Evolutionary conservation across 2,888 invertebrate species (phyloP).

Genomic region (Drosophila quinaria): DNA sequence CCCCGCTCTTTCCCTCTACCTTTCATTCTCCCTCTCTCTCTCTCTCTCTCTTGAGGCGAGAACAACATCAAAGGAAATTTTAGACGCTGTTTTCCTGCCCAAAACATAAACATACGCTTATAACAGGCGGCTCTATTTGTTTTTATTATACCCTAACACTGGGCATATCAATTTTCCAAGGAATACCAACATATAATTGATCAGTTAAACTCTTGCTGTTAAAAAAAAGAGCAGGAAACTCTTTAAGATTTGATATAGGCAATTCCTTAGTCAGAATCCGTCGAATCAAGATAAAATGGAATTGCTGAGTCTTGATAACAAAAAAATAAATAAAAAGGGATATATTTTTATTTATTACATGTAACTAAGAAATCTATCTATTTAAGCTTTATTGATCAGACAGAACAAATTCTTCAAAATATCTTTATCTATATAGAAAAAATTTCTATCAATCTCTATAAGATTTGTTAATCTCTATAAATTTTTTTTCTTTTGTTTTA

Average conservation of each 20-base stretch:
- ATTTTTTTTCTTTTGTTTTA: too few species aligned
- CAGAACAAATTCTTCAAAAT: too few species aligned
- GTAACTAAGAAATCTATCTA: too few species aligned
- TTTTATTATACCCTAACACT: conserved; percentile 40
- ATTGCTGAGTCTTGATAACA: too few species aligned
- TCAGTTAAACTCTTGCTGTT: background rate
- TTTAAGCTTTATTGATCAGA: too few species aligned
- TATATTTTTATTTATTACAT: too few species aligned
- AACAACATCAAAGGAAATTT: conserved; percentile 75
- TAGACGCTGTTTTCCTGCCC: conserved; percentile 76
- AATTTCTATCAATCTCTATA: too few species aligned
- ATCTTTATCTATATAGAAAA: background rate
- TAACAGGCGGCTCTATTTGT: conserved; percentile 46
- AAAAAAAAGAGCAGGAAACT: background rate
- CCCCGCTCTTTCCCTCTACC: conserved; percentile 2
- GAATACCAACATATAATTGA: conserved; percentile 9
- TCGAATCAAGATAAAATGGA: too few species aligned
- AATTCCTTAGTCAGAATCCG: background rate
- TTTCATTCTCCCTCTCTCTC: background rate
- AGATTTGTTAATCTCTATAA: too few species aligned
- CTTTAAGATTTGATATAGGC: background rate
- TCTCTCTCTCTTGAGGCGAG: conserved; percentile 32
- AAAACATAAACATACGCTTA: conserved; percentile 71
- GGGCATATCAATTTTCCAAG: conserved; percentile 7
- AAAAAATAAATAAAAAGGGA: too few species aligned